Base-by-base conservation (phyloP, 2,797 vertebrate genomes). In the Falco cherrug region DNA sequence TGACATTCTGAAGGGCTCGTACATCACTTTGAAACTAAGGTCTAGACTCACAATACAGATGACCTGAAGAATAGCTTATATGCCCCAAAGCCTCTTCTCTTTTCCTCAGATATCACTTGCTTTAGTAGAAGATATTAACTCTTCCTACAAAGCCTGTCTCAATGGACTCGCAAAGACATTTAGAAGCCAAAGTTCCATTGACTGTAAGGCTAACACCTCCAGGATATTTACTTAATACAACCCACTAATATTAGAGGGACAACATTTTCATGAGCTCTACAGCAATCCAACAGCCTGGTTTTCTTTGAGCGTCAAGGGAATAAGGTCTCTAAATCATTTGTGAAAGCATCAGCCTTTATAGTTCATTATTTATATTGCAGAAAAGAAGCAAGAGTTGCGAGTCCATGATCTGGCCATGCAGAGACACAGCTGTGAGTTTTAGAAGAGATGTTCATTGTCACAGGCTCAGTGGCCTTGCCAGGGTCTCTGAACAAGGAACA, bases 51-150 rank as follows among this genome's bases (percentile, higher is more conserved):
- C 74, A 80, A 45, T 70, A 77, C 17, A 82, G 70, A 80, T 74
- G 71, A 96, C 87, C 91, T 87, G 33, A 91, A 83, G 75, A 91
- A 83, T 25, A 24, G 75, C n/a, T 96, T 79, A 67, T 48, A 73
- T 79, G 86, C 81, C 89, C 86, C 82, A 93, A 93, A 97, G 71
- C 61, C 45, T 77, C 56, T 71, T 82, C 60, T 90, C 60, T 50
- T 94, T 79, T 64, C 78, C 53, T 87, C 35, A 64, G 78, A 74
- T 83, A 89, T 35, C 9, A 39, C 63, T 86, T 92, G 43, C 59
- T 83, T 39, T 33, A 69, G 51, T 31, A 75, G 78, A 83, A 89
- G 81, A 35, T 68, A 68, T 74, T 91, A 87, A 85, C 57, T 87
- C n/a, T 91, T 85, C 68, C 53, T 60, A 19, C 71, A 96, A 77